A percentile compares a stretch with the other conserved stretches of the same genome.
phyloP scores from a whole-genome alignment of 2,797 vertebrate species.

The Poliocrania exsul region DNA sequence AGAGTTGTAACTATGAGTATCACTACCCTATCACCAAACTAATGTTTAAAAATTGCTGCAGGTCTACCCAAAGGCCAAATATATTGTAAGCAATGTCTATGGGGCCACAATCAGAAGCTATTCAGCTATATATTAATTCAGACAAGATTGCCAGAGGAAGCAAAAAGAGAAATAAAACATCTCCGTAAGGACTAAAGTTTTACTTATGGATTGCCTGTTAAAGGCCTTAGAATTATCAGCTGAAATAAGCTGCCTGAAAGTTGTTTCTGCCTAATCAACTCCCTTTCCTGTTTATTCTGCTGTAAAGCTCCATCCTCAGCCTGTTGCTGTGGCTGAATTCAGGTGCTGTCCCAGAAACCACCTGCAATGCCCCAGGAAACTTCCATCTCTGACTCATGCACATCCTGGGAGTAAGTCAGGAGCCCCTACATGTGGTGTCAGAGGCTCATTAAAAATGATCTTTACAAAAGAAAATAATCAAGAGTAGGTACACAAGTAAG shows the following conservation, averaged over 20 bases:
- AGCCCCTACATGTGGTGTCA: fast-evolving
- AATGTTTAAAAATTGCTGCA: constrained; percentile 16
- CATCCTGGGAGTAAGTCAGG: neutral
- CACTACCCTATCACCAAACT: neutral
- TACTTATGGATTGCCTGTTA: neutral
- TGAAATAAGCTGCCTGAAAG: constrained; percentile 42
- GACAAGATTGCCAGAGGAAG: neutral
- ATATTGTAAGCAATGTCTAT: neutral
- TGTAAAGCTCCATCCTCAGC: neutral
- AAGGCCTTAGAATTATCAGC: constrained; percentile 50
- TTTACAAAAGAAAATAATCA: neutral
- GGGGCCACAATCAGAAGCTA: neutral
- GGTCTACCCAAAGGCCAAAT: constrained; percentile 28
- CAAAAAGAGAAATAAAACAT: constrained; percentile 12
- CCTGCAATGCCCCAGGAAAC: neutral
- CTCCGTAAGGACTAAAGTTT: neutral
- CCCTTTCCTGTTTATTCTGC: neutral
- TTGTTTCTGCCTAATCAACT: constrained; percentile 49
- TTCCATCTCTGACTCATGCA: neutral
- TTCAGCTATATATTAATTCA: neutral
- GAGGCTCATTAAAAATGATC: neutral
- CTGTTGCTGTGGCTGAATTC: fast-evolving
- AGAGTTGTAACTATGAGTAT: neutral
- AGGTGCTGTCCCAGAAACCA: neutral
- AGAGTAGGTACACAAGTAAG: neutral